Percentiles rank a stretch among this genome's conserved stretches.
These are phyloP conservation scores for Colaptes auratus DNA, from an alignment of 2,113 vertebrate genomes.

Conservation along the genomic window DNA sequence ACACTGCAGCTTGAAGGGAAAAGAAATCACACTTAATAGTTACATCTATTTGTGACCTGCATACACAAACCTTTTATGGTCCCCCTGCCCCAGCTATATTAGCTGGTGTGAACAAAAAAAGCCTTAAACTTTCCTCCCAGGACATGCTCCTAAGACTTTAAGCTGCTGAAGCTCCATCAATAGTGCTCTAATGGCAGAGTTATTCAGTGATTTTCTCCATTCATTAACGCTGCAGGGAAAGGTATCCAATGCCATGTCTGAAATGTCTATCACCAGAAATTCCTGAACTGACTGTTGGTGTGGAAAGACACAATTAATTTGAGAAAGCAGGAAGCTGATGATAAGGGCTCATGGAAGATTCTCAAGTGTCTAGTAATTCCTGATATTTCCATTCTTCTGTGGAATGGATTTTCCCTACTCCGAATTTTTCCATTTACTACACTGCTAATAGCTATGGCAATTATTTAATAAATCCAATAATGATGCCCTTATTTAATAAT, in stretches of 20 bases:
- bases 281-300: neutral
- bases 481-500: slow-evolving; percentile 2
- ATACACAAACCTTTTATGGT: rapidly evolving
- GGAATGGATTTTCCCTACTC: neutral
- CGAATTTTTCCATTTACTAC: neutral
- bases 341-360: neutral
- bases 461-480: slow-evolving; percentile 12
- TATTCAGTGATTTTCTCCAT: neutral
- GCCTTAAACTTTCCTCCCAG: neutral
- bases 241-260: neutral
- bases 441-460: neutral
- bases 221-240: neutral
- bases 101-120: neutral
- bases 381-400: neutral
- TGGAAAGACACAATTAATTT: neutral
- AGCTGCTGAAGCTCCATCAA: neutral
- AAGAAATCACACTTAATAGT: neutral
- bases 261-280: neutral
- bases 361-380: neutral
- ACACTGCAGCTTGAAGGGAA: neutral
- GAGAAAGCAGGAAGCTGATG: neutral
- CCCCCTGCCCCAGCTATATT: neutral
- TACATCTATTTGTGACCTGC: neutral
- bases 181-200: neutral
- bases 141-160: neutral